Evolutionary conservation across 2,797 vertebrate species (phyloP).

Genomic region (Momotus momota): DNA sequence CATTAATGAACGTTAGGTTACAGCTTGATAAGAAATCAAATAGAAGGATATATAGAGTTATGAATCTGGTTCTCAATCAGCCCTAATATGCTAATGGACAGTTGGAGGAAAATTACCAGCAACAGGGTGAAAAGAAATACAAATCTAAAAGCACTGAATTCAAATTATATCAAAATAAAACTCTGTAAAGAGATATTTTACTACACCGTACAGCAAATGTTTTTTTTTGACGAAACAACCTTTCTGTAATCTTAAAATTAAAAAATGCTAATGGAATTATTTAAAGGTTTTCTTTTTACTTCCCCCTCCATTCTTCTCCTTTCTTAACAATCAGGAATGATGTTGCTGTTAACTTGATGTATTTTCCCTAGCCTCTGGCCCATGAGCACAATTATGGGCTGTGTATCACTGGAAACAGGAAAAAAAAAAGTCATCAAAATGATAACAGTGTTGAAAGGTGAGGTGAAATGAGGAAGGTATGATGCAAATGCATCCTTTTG

Average conservation of each 20-base stretch:
- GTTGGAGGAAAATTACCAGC: not conserved
- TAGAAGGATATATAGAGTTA: not conserved
- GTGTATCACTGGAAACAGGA: not conserved
- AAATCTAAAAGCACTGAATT: not conserved
- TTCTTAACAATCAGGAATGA: not conserved
- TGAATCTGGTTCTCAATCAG: not conserved
- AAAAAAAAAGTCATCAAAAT: not conserved
- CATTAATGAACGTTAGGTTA: not conserved
- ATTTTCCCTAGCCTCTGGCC: not conserved
- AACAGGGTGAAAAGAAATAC: not conserved
- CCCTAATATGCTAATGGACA: not conserved
- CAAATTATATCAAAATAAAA: not conserved
- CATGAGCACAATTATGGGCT: not conserved
- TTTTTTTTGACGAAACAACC: not conserved
- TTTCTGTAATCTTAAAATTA: not conserved
- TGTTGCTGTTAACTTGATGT: not conserved
- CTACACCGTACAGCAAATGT: rapidly evolving
- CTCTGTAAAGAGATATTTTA: not conserved
- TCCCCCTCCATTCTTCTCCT: not conserved
- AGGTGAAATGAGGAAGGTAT: conserved; percentile 15
- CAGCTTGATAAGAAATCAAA: not conserved
- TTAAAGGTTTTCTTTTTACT: not conserved
- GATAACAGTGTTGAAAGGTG: not conserved
- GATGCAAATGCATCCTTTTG: conserved; percentile 21
- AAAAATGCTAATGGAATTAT: not conserved